Evolutionary conservation across 1,140 invertebrate species (phyloP).

Genomic region (Melitaea cinxia): DNA sequence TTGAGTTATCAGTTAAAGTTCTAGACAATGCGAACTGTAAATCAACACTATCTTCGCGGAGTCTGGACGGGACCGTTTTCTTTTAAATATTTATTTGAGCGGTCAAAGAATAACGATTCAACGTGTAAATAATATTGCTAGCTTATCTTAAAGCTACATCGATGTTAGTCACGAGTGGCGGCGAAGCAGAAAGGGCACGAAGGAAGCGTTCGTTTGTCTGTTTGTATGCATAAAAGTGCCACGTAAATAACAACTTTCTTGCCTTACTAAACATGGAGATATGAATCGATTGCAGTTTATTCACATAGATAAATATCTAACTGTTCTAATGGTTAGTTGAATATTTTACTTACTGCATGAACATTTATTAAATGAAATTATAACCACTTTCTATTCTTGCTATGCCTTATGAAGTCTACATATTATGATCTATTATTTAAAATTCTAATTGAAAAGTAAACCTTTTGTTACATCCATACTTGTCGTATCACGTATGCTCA

Average conservation of each 20-base stretch:
- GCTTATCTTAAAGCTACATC: constrained; percentile 66
- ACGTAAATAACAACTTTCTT: constrained; percentile 56
- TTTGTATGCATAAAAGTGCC: constrained; percentile 58
- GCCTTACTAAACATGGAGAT: constrained; percentile 29
- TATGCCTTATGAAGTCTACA: background rate
- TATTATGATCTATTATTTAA: too few relatives aligned
- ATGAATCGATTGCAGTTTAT: constrained; percentile 26
- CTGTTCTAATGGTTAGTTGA: constrained; percentile 10
- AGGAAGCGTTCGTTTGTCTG: constrained; percentile 59
- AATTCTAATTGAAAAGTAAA: background rate
- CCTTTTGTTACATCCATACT: background rate
- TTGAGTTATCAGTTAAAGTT: constrained; percentile 8
- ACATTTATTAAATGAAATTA: background rate
- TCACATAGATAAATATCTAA: constrained; percentile 12
- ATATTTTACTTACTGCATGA: constrained; percentile 6
- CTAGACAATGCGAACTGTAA: constrained; percentile 14
- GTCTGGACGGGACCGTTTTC: constrained; percentile 2
- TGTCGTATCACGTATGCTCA: background rate
- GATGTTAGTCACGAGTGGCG: constrained; percentile 69
- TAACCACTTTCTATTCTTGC: background rate
- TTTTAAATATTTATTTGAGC: constrained; percentile 20
- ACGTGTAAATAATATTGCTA: constrained; percentile 66
- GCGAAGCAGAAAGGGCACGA: constrained; percentile 58
- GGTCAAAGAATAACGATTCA: constrained; percentile 43
- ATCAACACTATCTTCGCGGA: constrained; percentile 18